phyloP scores from a whole-genome alignment of 2,797 vertebrate species.

The Karalla daura region DNA sequence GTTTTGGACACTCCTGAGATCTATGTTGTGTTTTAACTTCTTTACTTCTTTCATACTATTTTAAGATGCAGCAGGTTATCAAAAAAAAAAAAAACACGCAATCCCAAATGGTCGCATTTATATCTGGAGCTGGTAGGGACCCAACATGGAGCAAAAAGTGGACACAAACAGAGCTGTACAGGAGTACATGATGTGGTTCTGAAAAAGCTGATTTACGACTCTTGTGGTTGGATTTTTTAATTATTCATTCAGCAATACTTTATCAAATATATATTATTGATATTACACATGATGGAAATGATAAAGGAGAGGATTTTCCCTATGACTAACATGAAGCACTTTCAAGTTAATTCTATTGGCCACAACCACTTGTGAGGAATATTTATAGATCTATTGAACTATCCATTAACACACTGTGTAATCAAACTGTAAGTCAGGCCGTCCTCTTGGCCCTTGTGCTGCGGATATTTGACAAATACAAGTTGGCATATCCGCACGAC shows the following conservation, averaged over 20 bases:
- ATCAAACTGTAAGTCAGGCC: background rate
- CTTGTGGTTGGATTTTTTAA: background rate
- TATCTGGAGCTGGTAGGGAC: background rate
- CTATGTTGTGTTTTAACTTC: too few species aligned
- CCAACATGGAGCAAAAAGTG: background rate
- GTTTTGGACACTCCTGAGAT: too few species aligned
- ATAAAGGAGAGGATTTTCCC: too few species aligned
- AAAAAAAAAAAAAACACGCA: too few species aligned
- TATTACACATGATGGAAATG: too few species aligned
- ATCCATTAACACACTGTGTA: background rate
- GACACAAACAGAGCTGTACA: background rate
- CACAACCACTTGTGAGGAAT: background rate
- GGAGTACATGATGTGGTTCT: background rate
- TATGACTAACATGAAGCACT: background rate
- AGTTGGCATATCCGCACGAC: slow-evolving; percentile 80
- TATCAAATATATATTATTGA: too few species aligned
- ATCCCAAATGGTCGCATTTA: too few species aligned
- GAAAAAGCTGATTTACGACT: too few species aligned
- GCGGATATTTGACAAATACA: slow-evolving; percentile 59
- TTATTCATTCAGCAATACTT: background rate
- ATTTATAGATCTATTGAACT: background rate
- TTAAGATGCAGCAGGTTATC: too few species aligned
- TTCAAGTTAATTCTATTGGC: background rate
- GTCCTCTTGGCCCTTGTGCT: background rate
- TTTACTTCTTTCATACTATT: too few species aligned